Conservation (phyloP, 2,888 invertebrate genomes). For the Drosophila nigritarsus region DNA sequence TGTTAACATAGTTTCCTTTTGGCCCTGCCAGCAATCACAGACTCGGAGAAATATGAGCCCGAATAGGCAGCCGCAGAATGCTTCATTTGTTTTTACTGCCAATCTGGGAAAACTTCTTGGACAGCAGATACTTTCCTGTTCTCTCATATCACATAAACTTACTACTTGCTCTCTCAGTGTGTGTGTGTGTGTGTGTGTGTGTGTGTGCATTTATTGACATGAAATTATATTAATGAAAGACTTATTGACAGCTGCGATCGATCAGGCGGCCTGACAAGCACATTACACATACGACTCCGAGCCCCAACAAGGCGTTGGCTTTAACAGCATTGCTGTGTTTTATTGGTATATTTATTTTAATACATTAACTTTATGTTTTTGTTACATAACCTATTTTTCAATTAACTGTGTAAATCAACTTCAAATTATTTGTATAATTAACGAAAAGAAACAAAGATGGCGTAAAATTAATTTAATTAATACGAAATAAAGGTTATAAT, state of each 20-base stretch:
- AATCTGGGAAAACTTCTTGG: constrained; percentile 46
- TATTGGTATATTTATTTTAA: constrained; percentile 52
- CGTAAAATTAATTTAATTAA: constrained; percentile 11
- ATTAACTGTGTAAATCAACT: background rate
- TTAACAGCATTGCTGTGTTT: constrained; percentile 44
- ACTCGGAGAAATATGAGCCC: constrained; percentile 25
- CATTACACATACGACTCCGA: constrained; percentile 45
- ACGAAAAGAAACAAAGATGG: constrained; percentile 11
- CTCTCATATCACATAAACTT: background rate
- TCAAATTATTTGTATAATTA: constrained; percentile 21
- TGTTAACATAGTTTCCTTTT: constrained; percentile 68
- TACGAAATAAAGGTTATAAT: background rate
- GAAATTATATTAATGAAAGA: constrained; percentile 81
- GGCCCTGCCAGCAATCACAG: constrained; percentile 38
- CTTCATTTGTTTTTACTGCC: constrained; percentile 78
- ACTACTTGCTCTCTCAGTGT: background rate
- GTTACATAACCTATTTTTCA: constrained; percentile 23
- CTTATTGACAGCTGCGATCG: constrained; percentile 83
- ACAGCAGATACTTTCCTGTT: constrained; percentile 4
- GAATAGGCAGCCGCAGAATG: constrained; percentile 61
- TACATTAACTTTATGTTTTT: constrained; percentile 56
- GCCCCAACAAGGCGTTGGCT: constrained; percentile 17
- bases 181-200: background rate
- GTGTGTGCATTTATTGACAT: constrained; percentile 58
- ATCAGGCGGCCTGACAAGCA: constrained; percentile 69